phyloP scores from a whole-genome alignment of 2,113 vertebrate genomes.

The Macheiramphus alcinus region DNA sequence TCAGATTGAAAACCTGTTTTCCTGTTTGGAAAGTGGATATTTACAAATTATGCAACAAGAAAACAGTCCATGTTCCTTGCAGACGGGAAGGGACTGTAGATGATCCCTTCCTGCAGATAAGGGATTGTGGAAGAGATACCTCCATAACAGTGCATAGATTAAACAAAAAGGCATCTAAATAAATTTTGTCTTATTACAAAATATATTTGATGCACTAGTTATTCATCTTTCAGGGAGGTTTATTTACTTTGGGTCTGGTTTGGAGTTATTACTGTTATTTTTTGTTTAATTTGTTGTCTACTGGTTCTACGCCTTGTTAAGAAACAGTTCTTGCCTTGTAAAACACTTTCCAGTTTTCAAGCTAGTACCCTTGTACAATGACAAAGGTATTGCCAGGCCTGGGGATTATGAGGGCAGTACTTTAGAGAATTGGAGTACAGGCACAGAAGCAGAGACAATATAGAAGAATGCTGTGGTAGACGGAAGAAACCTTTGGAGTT shows the following conservation, averaged over 20 bases:
- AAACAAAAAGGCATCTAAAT: background rate
- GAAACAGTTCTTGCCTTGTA: background rate
- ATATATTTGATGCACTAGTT: background rate
- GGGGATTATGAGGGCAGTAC: background rate
- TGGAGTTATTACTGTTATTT: background rate
- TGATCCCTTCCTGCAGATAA: background rate
- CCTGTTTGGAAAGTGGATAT: background rate
- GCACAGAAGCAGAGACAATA: background rate
- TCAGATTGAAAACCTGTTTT: background rate
- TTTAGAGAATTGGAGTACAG: background rate
- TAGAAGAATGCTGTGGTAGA: background rate
- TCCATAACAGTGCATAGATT: background rate
- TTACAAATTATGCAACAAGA: background rate
- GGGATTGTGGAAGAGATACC: background rate
- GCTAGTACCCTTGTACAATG: background rate
- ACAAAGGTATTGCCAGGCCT: background rate
- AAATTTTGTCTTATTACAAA: background rate
- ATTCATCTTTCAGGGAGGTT: background rate
- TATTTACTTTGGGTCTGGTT: background rate
- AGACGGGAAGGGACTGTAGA: background rate
- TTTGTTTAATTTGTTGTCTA: background rate
- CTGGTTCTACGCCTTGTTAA: background rate
- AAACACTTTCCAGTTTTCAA: background rate
- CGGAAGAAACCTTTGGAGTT: background rate
- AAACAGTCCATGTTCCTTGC: background rate